Percentiles rank a stretch among this genome's conserved stretches.
Conservation (phyloP, 2,113 vertebrate genomes). For the Tachycineta bicolor region DNA sequence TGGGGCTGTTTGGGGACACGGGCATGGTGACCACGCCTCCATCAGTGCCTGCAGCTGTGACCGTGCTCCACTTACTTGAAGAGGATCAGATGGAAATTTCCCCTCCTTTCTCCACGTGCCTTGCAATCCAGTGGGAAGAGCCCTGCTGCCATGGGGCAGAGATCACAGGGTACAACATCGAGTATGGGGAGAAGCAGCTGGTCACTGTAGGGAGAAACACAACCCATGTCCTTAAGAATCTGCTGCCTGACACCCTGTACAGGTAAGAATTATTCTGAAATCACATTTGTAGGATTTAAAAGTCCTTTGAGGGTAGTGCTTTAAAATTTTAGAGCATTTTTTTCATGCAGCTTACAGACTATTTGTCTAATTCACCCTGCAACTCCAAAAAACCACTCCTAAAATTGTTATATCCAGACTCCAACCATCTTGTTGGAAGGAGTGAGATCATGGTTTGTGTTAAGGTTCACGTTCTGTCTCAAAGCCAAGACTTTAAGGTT, state of each 20-base stretch:
- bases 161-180: conserved; percentile 82
- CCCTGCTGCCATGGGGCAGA: conserved; percentile 80
- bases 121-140: conserved; percentile 81
- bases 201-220: conserved; percentile 70
- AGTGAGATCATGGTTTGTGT: accelerated
- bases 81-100: conserved; percentile 70
- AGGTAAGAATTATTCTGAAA: conserved; percentile 59
- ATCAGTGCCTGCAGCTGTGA: conserved; percentile 73
- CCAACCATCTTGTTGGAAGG: accelerated
- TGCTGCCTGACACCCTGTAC: conserved; percentile 81
- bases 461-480: not conserved
- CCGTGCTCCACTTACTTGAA: conserved; percentile 68
- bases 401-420: not conserved
- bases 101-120: conserved; percentile 70
- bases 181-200: conserved; percentile 79
- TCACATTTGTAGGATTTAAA: not conserved
- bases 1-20: conserved; percentile 76
- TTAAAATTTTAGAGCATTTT: not conserved
- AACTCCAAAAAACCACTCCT: not conserved
- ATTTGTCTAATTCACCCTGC: not conserved
- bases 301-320: not conserved
- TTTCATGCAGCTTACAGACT: not conserved
- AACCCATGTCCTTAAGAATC: conserved; percentile 75
- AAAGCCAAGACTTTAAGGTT: not conserved
- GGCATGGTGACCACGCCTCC: conserved; percentile 72